phyloP scores from a whole-genome alignment of 2,797 vertebrate genomes.

The Anolis apletophallus region DNA sequence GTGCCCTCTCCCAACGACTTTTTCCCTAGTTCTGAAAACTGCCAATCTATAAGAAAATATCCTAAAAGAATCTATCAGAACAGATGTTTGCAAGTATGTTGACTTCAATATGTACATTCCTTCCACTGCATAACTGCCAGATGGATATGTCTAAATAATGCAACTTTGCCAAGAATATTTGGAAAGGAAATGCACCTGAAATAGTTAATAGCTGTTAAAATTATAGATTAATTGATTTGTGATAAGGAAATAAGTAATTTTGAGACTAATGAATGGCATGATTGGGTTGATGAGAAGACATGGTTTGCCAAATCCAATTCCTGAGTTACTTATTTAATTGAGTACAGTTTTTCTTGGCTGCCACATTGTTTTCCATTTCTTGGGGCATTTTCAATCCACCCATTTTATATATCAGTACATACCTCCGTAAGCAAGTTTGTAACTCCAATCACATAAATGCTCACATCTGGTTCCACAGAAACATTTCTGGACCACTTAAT shows the following conservation, averaged over 20 bases:
- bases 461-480: constrained; percentile 35
- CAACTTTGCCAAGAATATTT: neutral
- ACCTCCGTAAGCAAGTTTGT: constrained; percentile 26
- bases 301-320: constrained; percentile 3
- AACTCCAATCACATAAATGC: constrained; percentile 33
- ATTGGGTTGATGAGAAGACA: neutral
- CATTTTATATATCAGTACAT: constrained; percentile 4
- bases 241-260: neutral
- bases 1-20: neutral
- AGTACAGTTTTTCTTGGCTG: neutral
- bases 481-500: constrained; percentile 38
- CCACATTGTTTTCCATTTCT: constrained; percentile 11
- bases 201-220: neutral
- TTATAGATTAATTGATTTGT: neutral
- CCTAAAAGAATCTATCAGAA: neutral
- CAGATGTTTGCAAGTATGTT: neutral
- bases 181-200: neutral
- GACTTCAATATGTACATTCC: neutral
- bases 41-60: neutral
- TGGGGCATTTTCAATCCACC: neutral
- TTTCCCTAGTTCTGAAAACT: neutral
- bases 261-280: too few relatives aligned
- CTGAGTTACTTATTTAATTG: neutral
- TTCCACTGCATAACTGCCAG: neutral
- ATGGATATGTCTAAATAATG: neutral